phyloP scores from a whole-genome alignment of 1,140 invertebrate genomes.

The Helicoverpa armigera region DNA sequence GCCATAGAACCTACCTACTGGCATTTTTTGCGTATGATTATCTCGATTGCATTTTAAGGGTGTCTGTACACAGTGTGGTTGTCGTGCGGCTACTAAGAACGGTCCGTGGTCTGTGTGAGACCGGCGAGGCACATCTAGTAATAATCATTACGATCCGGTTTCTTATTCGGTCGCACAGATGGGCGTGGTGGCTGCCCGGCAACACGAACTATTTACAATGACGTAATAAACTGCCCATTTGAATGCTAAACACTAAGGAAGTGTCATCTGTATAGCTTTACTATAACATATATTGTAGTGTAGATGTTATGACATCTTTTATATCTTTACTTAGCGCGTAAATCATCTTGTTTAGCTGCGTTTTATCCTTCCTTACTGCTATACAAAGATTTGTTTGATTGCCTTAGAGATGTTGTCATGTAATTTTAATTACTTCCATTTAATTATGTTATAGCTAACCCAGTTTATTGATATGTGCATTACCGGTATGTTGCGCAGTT shows the following conservation, averaged over 20 bases:
- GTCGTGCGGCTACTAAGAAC: not conserved
- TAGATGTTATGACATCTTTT: conserved; percentile 21
- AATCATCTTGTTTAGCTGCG: not conserved
- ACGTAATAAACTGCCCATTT: conserved; percentile 51
- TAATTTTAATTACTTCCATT: conserved; percentile 12
- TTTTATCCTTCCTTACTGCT: not conserved
- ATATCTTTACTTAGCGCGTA: not conserved
- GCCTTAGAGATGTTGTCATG: not conserved
- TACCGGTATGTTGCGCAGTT: not conserved
- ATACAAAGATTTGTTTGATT: not conserved
- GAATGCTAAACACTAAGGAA: conserved; percentile 51
- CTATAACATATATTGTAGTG: conserved; percentile 8
- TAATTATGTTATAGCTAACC: conserved; percentile 1
- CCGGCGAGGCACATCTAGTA: conserved; percentile 25
- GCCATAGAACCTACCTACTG: not conserved
- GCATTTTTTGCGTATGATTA: not conserved
- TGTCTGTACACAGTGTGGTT: conserved; percentile 4
- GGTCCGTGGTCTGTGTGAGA: not conserved
- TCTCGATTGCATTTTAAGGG: conserved; percentile 5
- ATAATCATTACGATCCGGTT: conserved; percentile 50
- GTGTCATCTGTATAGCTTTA: conserved; percentile 22
- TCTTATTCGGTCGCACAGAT: conserved; percentile 51
- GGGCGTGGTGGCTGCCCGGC: conserved; percentile 51
- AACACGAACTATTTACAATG: conserved; percentile 48
- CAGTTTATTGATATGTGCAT: not conserved